phyloP scores from a whole-genome alignment of 2,888 invertebrate genomes.

The Dyspetes luteomarginatus region DNA sequence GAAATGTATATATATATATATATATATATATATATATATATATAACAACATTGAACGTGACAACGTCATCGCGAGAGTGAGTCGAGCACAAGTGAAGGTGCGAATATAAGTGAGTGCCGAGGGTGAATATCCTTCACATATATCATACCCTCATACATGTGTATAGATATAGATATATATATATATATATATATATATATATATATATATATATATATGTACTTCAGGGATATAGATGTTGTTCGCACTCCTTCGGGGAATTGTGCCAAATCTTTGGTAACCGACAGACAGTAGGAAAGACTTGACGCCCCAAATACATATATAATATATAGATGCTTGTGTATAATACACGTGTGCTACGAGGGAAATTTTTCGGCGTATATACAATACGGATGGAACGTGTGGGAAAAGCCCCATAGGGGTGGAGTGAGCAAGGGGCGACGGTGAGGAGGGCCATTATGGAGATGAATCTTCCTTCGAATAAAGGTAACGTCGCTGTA shows the following conservation, averaged over 20 bases:
- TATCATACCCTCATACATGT: constrained; percentile 16
- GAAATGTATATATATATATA: too few species aligned
- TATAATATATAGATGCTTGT: constrained; percentile 4
- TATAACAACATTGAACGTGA: constrained; percentile 26
- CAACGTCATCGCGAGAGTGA: constrained; percentile 51
- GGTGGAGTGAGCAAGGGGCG: constrained; percentile 68
- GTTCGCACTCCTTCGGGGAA: constrained; percentile 50
- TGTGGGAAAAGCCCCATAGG: constrained; percentile 64
- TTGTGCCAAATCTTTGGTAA: constrained; percentile 66
- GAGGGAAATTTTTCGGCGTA: constrained; percentile 48
- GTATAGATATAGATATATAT: neutral
- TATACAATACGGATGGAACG: constrained; percentile 72
- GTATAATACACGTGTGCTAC: constrained; percentile 26
- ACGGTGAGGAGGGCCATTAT: constrained; percentile 80
- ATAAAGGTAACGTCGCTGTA: constrained; percentile 76
- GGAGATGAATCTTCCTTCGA: constrained; percentile 82
- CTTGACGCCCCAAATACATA: constrained; percentile 35
- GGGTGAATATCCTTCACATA: constrained; percentile 14
- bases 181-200: neutral
- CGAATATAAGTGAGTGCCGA: constrained; percentile 53
- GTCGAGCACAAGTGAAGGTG: constrained; percentile 33
- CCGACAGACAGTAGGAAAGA: constrained; percentile 51
- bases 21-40: too few species aligned
- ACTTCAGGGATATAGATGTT: constrained; percentile 53
- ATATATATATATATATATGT: constrained; percentile 10